These are phyloP conservation scores for Galendromus occidentalis DNA, from an alignment of 1,140 invertebrate genomes.

Conservation along the genomic window DNA sequence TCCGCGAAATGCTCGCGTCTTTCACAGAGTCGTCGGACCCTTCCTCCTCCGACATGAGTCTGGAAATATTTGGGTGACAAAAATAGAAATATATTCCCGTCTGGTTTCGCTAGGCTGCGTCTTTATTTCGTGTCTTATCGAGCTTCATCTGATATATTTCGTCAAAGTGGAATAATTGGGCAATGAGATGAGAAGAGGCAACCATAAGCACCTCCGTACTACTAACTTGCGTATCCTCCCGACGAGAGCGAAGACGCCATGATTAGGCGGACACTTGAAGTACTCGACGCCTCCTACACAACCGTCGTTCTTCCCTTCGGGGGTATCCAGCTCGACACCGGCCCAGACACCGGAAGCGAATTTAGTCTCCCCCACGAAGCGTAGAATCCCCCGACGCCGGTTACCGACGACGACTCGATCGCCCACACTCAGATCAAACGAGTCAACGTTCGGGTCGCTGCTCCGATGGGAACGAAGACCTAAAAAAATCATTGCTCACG, in stretches of 20 bases:
- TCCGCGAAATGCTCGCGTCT: slow-evolving; percentile 2
- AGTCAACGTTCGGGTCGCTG: not conserved
- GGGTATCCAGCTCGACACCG: slow-evolving; percentile 32
- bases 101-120: no score
- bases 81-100: no score
- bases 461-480: not conserved
- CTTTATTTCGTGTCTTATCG: no score
- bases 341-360: slow-evolving; percentile 33
- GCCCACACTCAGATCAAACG: slow-evolving; percentile 25
- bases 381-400: slow-evolving; percentile 32
- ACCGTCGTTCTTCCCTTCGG: slow-evolving; percentile 32
- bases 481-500: not conserved
- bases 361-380: slow-evolving; percentile 33
- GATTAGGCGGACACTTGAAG: slow-evolving; percentile 29
- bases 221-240: slow-evolving; percentile 30
- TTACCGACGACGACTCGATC: slow-evolving; percentile 34
- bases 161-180: not conserved
- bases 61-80: no score
- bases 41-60: not conserved
- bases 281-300: slow-evolving; percentile 30
- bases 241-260: slow-evolving; percentile 31
- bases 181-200: not conserved
- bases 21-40: not conserved
- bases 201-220: not conserved
- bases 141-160: not conserved